These are phyloP conservation scores for Porites cylindrica DNA, from an alignment of 92 coral and sea anemone species.

Conservation along the genomic window DNA sequence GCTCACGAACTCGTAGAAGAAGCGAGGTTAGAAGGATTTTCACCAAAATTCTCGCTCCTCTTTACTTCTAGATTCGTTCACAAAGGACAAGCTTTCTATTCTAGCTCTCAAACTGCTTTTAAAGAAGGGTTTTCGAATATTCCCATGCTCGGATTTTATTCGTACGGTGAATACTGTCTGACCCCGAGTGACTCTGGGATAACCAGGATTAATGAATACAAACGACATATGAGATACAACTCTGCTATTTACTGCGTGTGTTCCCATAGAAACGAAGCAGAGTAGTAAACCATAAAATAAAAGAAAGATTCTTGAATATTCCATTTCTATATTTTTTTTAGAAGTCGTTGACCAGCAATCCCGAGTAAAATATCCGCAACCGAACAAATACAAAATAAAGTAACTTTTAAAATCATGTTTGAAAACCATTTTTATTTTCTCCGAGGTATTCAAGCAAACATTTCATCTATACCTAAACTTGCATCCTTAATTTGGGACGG, in stretches of 20 bases:
- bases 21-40: conserved; percentile 65
- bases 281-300: neutral
- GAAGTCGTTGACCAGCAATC: too few species aligned
- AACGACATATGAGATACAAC: conserved; percentile 85
- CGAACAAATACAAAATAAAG: neutral
- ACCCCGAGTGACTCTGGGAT: conserved; percentile 75
- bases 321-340: too few species aligned
- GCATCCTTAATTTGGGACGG: neutral
- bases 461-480: neutral
- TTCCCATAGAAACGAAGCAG: conserved; percentile 56
- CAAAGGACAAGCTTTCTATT: conserved; percentile 94
- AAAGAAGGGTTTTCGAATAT: conserved; percentile 70
- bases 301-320: neutral
- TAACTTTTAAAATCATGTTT: too few species aligned
- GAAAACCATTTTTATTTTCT: too few species aligned
- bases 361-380: neutral
- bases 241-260: conserved; percentile 92
- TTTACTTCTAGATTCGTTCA: conserved; percentile 95
- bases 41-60: conserved; percentile 77
- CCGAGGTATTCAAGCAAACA: neutral
- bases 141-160: conserved; percentile 87
- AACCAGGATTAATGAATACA: conserved; percentile 75
- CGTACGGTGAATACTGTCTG: conserved; percentile 95
- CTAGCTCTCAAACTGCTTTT: conserved; percentile 91
- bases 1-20: conserved; percentile 79